phyloP scores from a whole-genome alignment of 2,113 vertebrate genomes.

The Nycticryphes semicollaris region DNA sequence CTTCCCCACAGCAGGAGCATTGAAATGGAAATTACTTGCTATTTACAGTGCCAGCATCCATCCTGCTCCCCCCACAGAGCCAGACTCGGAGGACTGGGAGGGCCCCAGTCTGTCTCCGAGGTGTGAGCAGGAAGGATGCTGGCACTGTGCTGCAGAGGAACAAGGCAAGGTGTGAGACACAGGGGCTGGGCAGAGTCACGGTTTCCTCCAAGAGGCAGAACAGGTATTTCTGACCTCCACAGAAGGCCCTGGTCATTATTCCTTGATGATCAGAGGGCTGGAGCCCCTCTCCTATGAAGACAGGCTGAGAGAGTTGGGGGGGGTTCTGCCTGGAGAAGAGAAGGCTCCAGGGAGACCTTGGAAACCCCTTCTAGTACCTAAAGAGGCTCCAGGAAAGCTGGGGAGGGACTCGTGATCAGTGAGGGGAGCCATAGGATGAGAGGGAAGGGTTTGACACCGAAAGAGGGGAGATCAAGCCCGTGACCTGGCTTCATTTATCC shows the following conservation, averaged over 20 bases:
- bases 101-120: background rate
- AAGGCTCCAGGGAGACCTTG: no score
- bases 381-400: no score
- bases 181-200: background rate
- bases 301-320: no score
- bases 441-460: no score
- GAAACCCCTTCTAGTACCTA: no score
- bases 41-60: background rate
- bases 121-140: background rate
- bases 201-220: background rate
- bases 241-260: background rate
- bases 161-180: background rate
- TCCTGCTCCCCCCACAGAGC: background rate
- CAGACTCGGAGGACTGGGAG: background rate
- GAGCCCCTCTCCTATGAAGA: no score
- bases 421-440: no score
- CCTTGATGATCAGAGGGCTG: no score
- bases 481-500: background rate
- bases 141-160: background rate
- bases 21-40: slow-evolving; percentile 28
- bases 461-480: background rate
- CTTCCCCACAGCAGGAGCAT: background rate
- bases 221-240: background rate
- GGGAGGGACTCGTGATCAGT: no score
- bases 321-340: no score